phyloP scores from a whole-genome alignment of 2,113 vertebrate genomes.

The Myiozetetes cayanensis region DNA sequence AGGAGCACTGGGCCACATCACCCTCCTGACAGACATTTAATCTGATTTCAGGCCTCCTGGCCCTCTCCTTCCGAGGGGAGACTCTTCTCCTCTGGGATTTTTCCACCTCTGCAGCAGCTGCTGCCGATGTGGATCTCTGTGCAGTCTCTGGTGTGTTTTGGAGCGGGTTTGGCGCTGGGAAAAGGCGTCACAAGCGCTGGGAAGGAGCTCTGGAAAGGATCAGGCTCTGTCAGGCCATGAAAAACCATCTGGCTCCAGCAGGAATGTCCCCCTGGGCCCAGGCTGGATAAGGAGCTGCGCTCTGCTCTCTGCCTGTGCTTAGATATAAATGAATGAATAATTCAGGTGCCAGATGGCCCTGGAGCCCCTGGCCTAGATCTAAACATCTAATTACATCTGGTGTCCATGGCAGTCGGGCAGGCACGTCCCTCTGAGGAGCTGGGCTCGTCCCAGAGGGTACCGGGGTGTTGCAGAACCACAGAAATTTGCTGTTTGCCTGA shows the following conservation, averaged over 20 bases:
- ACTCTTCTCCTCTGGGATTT: not conserved
- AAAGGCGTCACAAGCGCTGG: not conserved
- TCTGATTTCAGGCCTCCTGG: not conserved
- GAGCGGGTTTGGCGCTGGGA: accelerated
- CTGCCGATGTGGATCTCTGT: not conserved
- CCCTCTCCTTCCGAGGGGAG: not conserved
- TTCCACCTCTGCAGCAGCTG: not conserved
- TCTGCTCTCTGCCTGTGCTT: not conserved
- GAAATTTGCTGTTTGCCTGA: not conserved
- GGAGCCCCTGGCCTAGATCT: slow-evolving; percentile 38
- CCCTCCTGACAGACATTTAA: not conserved
- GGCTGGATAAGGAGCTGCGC: not conserved
- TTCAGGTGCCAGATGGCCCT: slow-evolving; percentile 53
- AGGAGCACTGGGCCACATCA: not conserved
- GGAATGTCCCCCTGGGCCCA: not conserved
- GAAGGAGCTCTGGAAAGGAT: not conserved
- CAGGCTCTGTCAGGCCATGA: not conserved
- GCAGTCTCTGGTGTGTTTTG: not conserved
- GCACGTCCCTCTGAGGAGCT: not conserved
- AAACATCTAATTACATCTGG: slow-evolving; percentile 10
- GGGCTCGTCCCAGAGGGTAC: not conserved
- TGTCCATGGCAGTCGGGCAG: not conserved
- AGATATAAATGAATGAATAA: slow-evolving; percentile 25
- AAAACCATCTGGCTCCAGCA: not conserved
- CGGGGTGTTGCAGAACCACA: not conserved